Conservation (phyloP, 2,888 invertebrate species). For the Rhabditophanes sp. region DNA sequence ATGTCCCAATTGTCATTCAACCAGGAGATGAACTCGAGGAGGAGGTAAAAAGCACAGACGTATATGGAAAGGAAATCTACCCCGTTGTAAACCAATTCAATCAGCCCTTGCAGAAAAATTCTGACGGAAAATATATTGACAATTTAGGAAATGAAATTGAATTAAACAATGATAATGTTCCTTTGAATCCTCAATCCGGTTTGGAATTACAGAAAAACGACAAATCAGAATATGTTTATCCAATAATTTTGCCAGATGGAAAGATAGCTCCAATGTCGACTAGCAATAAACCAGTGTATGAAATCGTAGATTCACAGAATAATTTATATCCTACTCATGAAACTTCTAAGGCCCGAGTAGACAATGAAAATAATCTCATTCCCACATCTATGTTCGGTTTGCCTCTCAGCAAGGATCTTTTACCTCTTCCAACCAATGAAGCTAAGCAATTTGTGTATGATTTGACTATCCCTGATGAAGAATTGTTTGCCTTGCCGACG, state of each 20-base stretch:
- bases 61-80: slow-evolving; percentile 6
- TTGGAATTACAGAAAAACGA: slow-evolving; percentile 9
- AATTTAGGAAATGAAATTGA: slow-evolving; percentile 10
- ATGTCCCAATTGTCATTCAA: too few species aligned
- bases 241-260: slow-evolving; percentile 15
- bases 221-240: slow-evolving; percentile 16
- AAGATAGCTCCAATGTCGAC: slow-evolving; percentile 14
- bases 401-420: slow-evolving; percentile 15
- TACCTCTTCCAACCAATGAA: slow-evolving; percentile 11
- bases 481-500: slow-evolving; percentile 19
- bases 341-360: slow-evolving; percentile 5
- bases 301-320: too few species aligned
- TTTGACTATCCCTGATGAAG: slow-evolving; percentile 3
- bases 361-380: slow-evolving; percentile 11
- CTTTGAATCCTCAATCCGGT: slow-evolving; percentile 9
- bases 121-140: slow-evolving; percentile 14
- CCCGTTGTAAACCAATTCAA: slow-evolving; percentile 8
- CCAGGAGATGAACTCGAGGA: neutral
- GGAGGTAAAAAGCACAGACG: slow-evolving; percentile 11
- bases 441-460: slow-evolving; percentile 10
- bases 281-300: slow-evolving; percentile 6
- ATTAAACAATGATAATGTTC: slow-evolving; percentile 15
- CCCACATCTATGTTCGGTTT: slow-evolving; percentile 13
- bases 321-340: too few species aligned
- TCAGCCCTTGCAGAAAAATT: slow-evolving; percentile 12